Base-by-base conservation (phyloP, 1,140 invertebrate genomes). In the Patella vulgata region DNA sequence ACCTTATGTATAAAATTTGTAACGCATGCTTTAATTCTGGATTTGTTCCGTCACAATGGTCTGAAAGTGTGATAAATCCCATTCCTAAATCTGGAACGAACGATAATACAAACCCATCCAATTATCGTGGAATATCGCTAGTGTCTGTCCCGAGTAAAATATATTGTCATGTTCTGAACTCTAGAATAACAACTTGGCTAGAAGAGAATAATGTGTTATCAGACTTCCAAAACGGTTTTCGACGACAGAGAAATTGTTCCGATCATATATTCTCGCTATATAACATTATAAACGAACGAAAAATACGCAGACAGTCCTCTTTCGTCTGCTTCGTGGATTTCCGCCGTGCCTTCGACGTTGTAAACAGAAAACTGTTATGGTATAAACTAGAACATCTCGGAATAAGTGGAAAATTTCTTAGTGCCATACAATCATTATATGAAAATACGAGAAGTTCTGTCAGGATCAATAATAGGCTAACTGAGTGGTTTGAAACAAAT, bases 161-260 rank as follows among this genome's bases (percentile, higher is more conserved):
- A 19, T 63, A 55, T 33, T 39, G 31, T 39, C n/a, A 42, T 58
- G 25, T 57, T 19, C 14, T 63, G 19, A 63, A 58, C 42, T n/a
- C 3, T 28, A 40, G 61, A 28, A 17, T 59, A 17, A 57, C 9
- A 6, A 12, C 30, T 14, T 64, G 48, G 47, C 19, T 59, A 9
- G 61, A 57, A 31, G 19, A 57, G 5, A 42, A 56, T 9, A 27
- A 50, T 23, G n/a, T 33, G 1, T 17, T 63, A 2, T 8, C 2
- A 4, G 55, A 64, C 36, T 54, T 50, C 21, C 62, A 64, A 44
- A 58, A 57, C 47, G 62, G 55, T 31, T 64, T 64, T 30, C 39
- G 62, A 21, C 51, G 25, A 51, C 50, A 51, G 2, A 14, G 40
- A 23, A 57, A 40, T 27, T 63, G 54, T 48, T 23, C 48, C 2